Percentiles rank a stretch among this genome's conserved stretches.
phyloP scores from a whole-genome alignment of 2,888 invertebrate genomes.

The Synanthedon vespiformis region DNA sequence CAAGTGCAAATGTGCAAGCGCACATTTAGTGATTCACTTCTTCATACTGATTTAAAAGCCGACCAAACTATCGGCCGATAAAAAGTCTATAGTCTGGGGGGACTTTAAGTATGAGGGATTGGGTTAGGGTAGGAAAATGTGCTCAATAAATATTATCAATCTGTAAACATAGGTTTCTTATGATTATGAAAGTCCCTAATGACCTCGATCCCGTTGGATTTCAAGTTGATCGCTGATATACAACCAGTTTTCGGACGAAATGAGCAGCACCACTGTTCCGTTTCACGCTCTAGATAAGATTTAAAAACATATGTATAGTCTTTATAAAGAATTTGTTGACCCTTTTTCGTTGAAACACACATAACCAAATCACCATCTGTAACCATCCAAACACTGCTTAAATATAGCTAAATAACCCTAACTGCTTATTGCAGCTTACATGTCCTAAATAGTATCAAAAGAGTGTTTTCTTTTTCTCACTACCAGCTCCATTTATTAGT shows the following conservation, averaged over 20 bases:
- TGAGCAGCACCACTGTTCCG: constrained; percentile 61
- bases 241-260: constrained; percentile 61
- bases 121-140: too few species aligned
- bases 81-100: too few species aligned
- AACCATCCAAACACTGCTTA: constrained; percentile 14
- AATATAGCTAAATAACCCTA: not conserved
- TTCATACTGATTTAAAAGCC: too few species aligned
- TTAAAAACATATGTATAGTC: constrained; percentile 61
- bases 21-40: too few species aligned
- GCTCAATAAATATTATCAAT: constrained; percentile 11
- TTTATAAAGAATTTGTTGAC: constrained; percentile 56
- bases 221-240: constrained; percentile 61
- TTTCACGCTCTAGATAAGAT: constrained; percentile 55
- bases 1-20: too few species aligned
- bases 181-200: constrained; percentile 61
- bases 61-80: too few species aligned
- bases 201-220: constrained; percentile 52
- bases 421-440: not conserved
- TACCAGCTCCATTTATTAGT: not conserved
- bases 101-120: too few species aligned
- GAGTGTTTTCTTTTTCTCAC: not conserved
- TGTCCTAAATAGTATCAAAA: not conserved
- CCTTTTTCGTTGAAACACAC: constrained; percentile 59
- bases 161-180: constrained; percentile 56
- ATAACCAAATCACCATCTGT: constrained; percentile 57